Evolutionary conservation across 2,888 invertebrate species (phyloP).

Genomic region (Zygothrica quintamaculata): DNA sequence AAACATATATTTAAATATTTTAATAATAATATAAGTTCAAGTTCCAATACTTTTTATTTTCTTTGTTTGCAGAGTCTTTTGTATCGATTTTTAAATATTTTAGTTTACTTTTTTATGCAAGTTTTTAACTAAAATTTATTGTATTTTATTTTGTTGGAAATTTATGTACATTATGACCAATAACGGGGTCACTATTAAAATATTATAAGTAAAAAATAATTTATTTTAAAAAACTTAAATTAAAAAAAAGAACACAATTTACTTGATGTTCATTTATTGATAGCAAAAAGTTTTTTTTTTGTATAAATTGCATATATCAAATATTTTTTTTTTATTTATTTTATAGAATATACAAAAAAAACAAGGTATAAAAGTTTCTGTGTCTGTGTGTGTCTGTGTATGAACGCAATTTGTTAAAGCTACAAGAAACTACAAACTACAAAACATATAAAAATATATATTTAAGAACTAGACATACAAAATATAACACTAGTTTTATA

Average conservation of each 20-base stretch:
- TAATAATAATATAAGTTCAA: constrained; percentile 75
- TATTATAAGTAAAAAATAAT: constrained; percentile 54
- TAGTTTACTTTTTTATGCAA: constrained; percentile 46
- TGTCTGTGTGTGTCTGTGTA: constrained; percentile 14
- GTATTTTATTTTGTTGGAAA: constrained; percentile 35
- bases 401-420: constrained; percentile 74
- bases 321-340: constrained; percentile 51
- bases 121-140: constrained; percentile 25
- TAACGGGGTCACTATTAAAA: constrained; percentile 44
- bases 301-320: constrained; percentile 76
- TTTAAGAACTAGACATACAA: constrained; percentile 64
- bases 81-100: constrained; percentile 70
- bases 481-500: constrained; percentile 54
- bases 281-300: constrained; percentile 64
- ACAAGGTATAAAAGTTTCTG: constrained; percentile 74
- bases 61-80: constrained; percentile 70
- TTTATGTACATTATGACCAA: constrained; percentile 56
- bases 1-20: constrained; percentile 66
- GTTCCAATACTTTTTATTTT: constrained; percentile 75
- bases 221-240: constrained; percentile 3
- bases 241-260: constrained; percentile 50
- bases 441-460: constrained; percentile 77
- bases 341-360: constrained; percentile 53
- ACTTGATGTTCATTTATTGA: constrained; percentile 70
- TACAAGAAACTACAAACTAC: constrained; percentile 77